Evolutionary conservation across 2,888 invertebrate genomes (phyloP), one percentile per base, ranked within the genome.

Genomic region (Tigriopus californicus): DNA sequence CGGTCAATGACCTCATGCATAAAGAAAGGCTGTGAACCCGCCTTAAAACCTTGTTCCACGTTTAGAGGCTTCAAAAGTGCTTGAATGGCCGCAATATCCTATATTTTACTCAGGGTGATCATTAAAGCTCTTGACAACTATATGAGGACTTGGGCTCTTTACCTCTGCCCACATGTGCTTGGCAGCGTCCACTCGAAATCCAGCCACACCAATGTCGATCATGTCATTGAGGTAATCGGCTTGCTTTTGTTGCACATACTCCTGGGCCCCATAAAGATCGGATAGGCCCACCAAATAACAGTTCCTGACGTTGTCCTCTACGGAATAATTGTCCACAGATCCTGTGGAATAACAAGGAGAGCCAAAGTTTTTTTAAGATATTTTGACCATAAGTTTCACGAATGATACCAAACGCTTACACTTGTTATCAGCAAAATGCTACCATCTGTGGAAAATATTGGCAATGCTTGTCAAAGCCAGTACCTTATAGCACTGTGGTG

Each of bases 111-210:
- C n/a, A n/a, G n/a, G n/a, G n/a, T n/a, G n/a, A n/a, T n/a, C n/a
- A n/a, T n/a, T n/a, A n/a, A n/a, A n/a, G n/a, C n/a, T n/a, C n/a
- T n/a, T n/a, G n/a, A n/a, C n/a, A n/a, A n/a, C n/a, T n/a, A n/a
- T n/a, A 61, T 62, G 33, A 12, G 11, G 41, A 18, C 13, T 49
- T 3, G 18, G 18, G 2, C 33, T 33, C 33, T 33, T 33, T 33
- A 33, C 86, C 1, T 69, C 68, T 0, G 90, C 84, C 74, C 74
- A 74, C 74, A 76, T 75, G 66, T 76, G 75, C 63, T 76, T 76
- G n/a, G 72, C 67, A 5, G 75, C 75, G 64, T 76, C 76, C 47
- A 74, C 52, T 13, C 67, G 64, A 65, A 73, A 73, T 20, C 73
- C 73, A 11, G 71, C 72, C 6, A 73, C 73, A 15, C 73, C 73